These are phyloP conservation scores for Spodoptera picta DNA, from an alignment of 2,888 invertebrate genomes.

Conservation along the genomic window DNA sequence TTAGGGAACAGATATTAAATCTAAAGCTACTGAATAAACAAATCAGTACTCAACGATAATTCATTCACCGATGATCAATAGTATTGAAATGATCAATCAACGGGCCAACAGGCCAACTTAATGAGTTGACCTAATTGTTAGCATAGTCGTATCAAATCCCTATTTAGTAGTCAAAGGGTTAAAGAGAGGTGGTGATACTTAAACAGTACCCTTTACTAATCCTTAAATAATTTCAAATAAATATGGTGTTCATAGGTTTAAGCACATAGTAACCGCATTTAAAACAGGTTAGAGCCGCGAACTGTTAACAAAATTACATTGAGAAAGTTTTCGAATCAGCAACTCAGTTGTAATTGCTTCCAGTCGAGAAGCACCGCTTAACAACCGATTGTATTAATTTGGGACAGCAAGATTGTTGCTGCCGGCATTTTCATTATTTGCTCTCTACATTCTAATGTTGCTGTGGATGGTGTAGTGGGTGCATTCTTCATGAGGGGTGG, in stretches of 20 bases:
- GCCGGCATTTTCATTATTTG: conserved; percentile 4
- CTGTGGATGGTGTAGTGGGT: background rate
- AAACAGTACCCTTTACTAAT: no score
- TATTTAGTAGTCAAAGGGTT: no score
- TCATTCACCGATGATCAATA: no score
- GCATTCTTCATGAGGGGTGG: background rate
- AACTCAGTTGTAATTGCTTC: conserved; percentile 48
- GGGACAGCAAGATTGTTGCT: conserved; percentile 10
- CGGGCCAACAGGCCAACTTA: no score
- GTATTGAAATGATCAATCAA: no score
- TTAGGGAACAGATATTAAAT: no score
- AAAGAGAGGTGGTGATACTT: no score
- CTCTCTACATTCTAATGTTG: background rate
- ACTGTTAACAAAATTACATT: conserved; percentile 39
- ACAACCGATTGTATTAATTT: conserved; percentile 51
- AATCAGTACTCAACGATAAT: no score
- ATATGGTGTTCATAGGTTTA: conserved; percentile 16
- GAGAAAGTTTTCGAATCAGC: conserved; percentile 46
- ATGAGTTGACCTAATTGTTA: no score
- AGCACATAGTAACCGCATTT: conserved; percentile 46
- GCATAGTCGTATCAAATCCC: no score
- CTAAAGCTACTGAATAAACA: no score
- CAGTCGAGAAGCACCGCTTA: conserved; percentile 38
- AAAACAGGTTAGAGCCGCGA: conserved; percentile 31
- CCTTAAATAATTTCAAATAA: no score